A percentile compares a stretch with the other conserved stretches of the same genome.
phyloP scores from a whole-genome alignment of 2,797 vertebrate genomes.

The Neosilurus mollespiculum region DNA sequence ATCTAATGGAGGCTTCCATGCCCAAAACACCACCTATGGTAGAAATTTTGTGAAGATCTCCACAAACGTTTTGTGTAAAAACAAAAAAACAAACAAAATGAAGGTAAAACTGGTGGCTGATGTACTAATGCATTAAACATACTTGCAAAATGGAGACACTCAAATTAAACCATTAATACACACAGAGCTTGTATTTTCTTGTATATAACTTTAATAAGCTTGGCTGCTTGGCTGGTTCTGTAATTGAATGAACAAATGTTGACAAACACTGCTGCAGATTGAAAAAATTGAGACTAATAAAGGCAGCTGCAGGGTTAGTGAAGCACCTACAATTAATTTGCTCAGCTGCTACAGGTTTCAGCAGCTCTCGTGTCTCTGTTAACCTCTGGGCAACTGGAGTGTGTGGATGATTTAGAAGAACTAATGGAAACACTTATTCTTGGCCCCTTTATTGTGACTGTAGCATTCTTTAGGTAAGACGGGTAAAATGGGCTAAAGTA shows the following conservation, averaged over 20 bases:
- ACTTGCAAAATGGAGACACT: neutral
- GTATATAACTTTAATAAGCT: neutral
- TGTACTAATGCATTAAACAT: neutral
- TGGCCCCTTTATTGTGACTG: neutral
- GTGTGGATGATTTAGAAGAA: slow-evolving; percentile 13
- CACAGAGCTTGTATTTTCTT: neutral
- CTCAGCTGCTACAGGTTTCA: neutral
- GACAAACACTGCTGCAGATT: slow-evolving; percentile 2
- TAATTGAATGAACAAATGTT: slow-evolving; percentile 24
- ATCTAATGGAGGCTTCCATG: no score
- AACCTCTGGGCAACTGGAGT: slow-evolving; percentile 1
- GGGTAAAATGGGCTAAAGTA: slow-evolving; percentile 4
- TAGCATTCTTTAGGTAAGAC: slow-evolving; percentile 7
- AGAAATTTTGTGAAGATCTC: no score
- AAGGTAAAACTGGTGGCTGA: no score
- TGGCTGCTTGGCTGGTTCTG: neutral
- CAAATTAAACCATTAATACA: neutral
- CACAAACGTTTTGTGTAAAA: no score
- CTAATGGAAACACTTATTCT: slow-evolving; percentile 1
- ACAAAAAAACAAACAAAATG: no score
- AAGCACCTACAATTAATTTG: neutral
- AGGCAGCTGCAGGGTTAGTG: slow-evolving; percentile 15
- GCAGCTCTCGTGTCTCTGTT: neutral
- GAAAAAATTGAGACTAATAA: neutral
- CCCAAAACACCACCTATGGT: no score